phyloP scores from a whole-genome alignment of 2,113 vertebrate genomes.

The Orthonyx spaldingii region DNA sequence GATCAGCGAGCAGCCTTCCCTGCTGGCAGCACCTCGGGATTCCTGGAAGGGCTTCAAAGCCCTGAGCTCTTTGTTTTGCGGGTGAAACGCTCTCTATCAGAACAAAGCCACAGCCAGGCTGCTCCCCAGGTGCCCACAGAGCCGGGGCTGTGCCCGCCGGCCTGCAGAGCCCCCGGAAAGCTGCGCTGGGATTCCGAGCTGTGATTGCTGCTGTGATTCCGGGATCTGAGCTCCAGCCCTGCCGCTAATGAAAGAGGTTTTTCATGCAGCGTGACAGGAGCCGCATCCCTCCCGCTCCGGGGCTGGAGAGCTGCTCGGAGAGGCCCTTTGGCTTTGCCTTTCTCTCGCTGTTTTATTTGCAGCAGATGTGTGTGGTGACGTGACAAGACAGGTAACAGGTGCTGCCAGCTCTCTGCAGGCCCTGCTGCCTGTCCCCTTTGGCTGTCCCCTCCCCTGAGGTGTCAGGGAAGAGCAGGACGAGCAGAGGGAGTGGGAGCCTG shows the following conservation, averaged over 20 bases:
- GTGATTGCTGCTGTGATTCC: not conserved
- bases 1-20: not conserved
- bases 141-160: not conserved
- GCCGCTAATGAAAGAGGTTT: not conserved
- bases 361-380: not conserved
- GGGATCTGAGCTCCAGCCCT: not conserved
- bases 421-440: not conserved
- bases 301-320: not conserved
- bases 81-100: not conserved
- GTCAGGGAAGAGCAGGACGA: not conserved
- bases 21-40: not conserved
- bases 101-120: not conserved
- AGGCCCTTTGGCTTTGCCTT: not conserved
- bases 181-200: not conserved
- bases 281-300: not conserved
- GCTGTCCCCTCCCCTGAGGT: not conserved
- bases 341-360: not conserved
- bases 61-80: not conserved
- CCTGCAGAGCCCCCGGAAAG: not conserved
- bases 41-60: not conserved
- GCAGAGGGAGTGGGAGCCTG: not conserved
- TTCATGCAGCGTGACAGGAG: not conserved
- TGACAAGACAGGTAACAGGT: slow-evolving; percentile 48
- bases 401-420: not conserved
- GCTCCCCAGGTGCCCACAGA: not conserved